Conservation (phyloP, 2,113 vertebrate genomes). For the Gobius niger region DNA sequence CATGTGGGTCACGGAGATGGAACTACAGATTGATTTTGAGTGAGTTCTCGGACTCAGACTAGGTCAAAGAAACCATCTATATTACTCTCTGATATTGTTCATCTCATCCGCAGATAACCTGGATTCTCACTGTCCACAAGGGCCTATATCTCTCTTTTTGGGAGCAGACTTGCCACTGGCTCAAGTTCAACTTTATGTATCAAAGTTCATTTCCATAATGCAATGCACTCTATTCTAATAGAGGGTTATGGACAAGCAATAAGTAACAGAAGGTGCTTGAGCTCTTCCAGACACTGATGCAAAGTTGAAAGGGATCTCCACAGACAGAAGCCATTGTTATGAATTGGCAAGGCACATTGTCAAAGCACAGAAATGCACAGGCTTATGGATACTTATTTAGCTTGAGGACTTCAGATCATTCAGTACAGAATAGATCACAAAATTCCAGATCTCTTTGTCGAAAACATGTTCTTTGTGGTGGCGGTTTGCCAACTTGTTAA, state of each 20-base stretch:
- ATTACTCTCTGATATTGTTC: constrained; percentile 66
- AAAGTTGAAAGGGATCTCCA: constrained; percentile 30
- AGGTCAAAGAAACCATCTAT: constrained; percentile 73
- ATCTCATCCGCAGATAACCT: constrained; percentile 57
- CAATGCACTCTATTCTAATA: not conserved
- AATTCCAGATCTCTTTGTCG: too few species aligned
- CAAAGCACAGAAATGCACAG: too few species aligned
- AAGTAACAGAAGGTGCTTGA: constrained; percentile 32
- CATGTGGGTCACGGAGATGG: constrained; percentile 63
- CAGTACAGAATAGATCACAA: too few species aligned
- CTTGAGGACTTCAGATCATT: too few species aligned
- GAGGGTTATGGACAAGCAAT: constrained; percentile 8
- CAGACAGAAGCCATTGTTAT: not conserved
- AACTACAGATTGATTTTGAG: constrained; percentile 74
- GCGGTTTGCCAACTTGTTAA: not conserved
- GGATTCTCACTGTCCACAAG: constrained; percentile 15
- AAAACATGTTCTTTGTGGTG: not conserved
- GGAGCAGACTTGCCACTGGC: not conserved
- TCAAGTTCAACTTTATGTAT: not conserved
- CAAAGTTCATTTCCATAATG: constrained; percentile 7
- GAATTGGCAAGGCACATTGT: not conserved
- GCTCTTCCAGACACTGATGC: not conserved
- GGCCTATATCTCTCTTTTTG: constrained; percentile 3
- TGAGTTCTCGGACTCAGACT: constrained; percentile 64
- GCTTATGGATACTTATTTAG: too few species aligned